A percentile compares a stretch with the other conserved stretches of the same genome.
Evolutionary conservation across 2,797 vertebrate species (phyloP).

Genomic region (Periparus ater): DNA sequence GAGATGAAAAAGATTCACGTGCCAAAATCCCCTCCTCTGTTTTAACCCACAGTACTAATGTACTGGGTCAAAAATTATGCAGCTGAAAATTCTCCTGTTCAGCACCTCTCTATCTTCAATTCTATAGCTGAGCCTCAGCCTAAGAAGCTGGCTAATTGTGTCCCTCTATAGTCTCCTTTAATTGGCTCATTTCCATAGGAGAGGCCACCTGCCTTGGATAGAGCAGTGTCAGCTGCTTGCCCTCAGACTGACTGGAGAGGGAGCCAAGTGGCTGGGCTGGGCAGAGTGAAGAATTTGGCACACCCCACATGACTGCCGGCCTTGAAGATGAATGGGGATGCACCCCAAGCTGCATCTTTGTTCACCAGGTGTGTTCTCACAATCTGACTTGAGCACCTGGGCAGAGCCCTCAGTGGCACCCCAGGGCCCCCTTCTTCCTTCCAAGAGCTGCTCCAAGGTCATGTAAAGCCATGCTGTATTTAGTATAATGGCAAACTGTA

Average conservation of each 20-base stretch:
- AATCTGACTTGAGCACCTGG: neutral
- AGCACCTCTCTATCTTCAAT: neutral
- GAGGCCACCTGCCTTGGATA: conserved; percentile 11
- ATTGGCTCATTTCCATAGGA: conserved; percentile 57
- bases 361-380: neutral
- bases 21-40: conserved; percentile 18
- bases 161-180: neutral
- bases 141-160: neutral
- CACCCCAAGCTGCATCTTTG: neutral
- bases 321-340: neutral
- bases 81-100: conserved; percentile 39
- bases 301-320: rapidly evolving
- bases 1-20: neutral
- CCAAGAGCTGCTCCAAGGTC: neutral
- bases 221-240: conserved; percentile 36
- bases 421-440: neutral
- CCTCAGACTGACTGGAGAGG: conserved; percentile 36
- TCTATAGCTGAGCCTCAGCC: neutral
- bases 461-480: neutral
- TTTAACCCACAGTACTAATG: neutral
- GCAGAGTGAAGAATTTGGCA: neutral
- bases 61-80: neutral
- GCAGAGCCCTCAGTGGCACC: neutral
- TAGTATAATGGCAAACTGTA: neutral
- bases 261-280: conserved; percentile 7